These are phyloP conservation scores for Ectobius pallidus DNA, from an alignment of 2,888 invertebrate species.

Conservation along the genomic window DNA sequence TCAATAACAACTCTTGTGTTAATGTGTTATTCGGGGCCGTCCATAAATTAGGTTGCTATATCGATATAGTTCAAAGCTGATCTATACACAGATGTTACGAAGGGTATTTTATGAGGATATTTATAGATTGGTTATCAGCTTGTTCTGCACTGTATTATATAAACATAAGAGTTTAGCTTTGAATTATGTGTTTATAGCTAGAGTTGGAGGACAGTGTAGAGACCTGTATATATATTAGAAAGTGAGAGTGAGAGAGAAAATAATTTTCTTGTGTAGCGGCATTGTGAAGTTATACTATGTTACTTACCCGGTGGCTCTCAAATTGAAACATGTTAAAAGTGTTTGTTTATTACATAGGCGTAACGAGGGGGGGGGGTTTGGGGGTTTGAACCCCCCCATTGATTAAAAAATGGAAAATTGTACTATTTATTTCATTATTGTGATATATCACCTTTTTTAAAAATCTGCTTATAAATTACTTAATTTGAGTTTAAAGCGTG, in stretches of 20 bases:
- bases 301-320: too few species aligned
- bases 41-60: conserved; percentile 14
- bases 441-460: too few species aligned
- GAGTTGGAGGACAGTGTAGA: not conserved
- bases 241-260: too few species aligned
- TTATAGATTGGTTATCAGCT: not conserved
- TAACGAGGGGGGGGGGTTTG: too few species aligned
- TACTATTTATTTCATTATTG: too few species aligned
- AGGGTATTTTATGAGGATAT: not conserved
- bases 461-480: too few species aligned
- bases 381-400: too few species aligned
- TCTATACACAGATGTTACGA: not conserved
- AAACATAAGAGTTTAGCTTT: not conserved
- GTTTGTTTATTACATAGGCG: too few species aligned
- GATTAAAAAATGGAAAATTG: too few species aligned
- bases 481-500: too few species aligned
- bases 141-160: not conserved
- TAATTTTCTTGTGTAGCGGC: not conserved
- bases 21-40: conserved; percentile 15
- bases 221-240: not conserved
- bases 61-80: not conserved
- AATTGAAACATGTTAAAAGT: too few species aligned
- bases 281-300: not conserved
- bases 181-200: not conserved
- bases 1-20: not conserved